phyloP scores from a whole-genome alignment of 2,888 invertebrate genomes.

The Sarcophaga subvicina region DNA sequence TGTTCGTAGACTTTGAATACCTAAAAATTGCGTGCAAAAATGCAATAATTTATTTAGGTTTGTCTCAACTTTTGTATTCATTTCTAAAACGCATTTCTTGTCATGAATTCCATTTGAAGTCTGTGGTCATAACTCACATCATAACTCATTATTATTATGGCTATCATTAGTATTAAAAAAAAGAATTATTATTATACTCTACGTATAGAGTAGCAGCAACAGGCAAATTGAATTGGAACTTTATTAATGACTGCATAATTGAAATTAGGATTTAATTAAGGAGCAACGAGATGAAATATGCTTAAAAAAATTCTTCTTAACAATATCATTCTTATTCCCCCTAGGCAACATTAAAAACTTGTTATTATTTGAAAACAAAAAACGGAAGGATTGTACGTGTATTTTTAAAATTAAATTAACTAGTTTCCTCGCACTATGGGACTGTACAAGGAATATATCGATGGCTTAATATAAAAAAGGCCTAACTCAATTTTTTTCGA shows the following conservation, averaged over 20 bases:
- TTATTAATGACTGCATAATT: slow-evolving; percentile 59
- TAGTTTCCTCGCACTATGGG: neutral
- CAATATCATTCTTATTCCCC: neutral
- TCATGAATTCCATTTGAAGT: slow-evolving; percentile 23
- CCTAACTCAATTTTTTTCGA: no score
- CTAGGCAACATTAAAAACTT: slow-evolving; percentile 44
- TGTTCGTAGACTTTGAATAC: slow-evolving; percentile 21
- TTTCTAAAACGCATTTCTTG: slow-evolving; percentile 17
- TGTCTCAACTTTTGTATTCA: slow-evolving; percentile 38
- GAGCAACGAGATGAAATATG: neutral
- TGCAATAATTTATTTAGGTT: slow-evolving; percentile 63
- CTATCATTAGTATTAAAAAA: slow-evolving; percentile 39
- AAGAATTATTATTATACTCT: slow-evolving; percentile 8
- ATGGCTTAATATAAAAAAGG: no score
- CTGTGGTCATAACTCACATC: slow-evolving; percentile 32
- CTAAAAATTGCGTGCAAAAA: slow-evolving; percentile 66
- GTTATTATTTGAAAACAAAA: neutral
- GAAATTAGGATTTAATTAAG: slow-evolving; percentile 59
- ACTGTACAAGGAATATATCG: no score
- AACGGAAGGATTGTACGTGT: neutral
- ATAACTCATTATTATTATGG: slow-evolving; percentile 43
- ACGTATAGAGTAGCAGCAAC: slow-evolving; percentile 3
- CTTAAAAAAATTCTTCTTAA: no score
- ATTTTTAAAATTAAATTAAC: neutral
- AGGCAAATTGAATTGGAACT: slow-evolving; percentile 42